Evolutionary conservation across 2,888 invertebrate genomes (phyloP).

Genomic region (Aspidapion aeneum): DNA sequence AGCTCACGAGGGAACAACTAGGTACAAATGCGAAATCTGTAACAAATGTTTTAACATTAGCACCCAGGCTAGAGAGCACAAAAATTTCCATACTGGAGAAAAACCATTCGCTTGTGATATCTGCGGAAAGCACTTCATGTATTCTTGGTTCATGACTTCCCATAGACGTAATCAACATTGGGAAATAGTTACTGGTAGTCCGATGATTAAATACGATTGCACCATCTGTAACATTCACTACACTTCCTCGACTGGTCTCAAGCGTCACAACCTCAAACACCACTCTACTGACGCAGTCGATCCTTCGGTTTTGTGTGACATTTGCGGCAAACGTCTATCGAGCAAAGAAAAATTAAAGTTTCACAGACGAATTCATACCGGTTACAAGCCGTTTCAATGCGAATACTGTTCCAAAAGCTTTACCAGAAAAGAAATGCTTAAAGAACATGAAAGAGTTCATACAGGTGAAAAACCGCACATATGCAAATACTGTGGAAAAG

Average conservation of each 20-base stretch:
- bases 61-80: conserved; percentile 51
- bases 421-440: conserved; percentile 57
- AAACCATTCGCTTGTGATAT: conserved; percentile 51
- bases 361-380: conserved; percentile 53
- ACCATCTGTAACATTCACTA: conserved; percentile 44
- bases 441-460: conserved; percentile 57
- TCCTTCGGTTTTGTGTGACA: conserved; percentile 51
- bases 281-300: conserved; percentile 47
- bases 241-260: conserved; percentile 39
- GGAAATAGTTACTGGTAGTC: conserved; percentile 45
- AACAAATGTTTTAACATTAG: conserved; percentile 49
- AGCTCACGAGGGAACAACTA: conserved; percentile 49
- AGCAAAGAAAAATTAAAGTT: conserved; percentile 52
- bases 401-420: conserved; percentile 51
- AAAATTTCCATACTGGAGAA: conserved; percentile 52
- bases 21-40: conserved; percentile 49
- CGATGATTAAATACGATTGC: conserved; percentile 45
- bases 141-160: conserved; percentile 52
- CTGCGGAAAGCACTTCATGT: conserved; percentile 54
- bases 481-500: conserved; percentile 58
- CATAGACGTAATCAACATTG: conserved; percentile 53
- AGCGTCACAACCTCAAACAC: conserved; percentile 41
- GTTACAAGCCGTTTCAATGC: conserved; percentile 49
- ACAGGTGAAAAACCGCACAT: conserved; percentile 60
- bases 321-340: conserved; percentile 55